Evolutionary conservation across 2,113 vertebrate genomes (phyloP).

Genomic region (Sitta europaea): DNA sequence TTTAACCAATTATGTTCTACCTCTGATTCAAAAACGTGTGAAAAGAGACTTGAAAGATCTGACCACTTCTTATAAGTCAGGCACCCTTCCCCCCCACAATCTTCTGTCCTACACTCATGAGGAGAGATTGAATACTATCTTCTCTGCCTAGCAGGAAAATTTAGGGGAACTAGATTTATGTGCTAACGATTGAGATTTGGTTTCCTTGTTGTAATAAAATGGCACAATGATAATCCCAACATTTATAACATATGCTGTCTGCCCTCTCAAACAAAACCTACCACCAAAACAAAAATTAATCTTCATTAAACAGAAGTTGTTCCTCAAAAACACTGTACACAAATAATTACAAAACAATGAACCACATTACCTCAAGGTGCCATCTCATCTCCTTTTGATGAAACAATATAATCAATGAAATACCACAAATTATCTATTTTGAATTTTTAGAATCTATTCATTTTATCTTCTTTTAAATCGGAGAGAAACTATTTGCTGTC

Average conservation of each 20-base stretch:
- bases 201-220: background rate
- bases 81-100: rapidly evolving
- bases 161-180: background rate
- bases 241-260: background rate
- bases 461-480: background rate
- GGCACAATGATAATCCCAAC: background rate
- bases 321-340: background rate
- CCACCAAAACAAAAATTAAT: background rate
- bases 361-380: background rate
- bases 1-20: background rate
- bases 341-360: background rate
- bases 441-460: background rate
- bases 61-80: background rate
- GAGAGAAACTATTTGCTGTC: background rate
- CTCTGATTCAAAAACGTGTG: background rate
- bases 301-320: background rate
- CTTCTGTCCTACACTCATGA: background rate
- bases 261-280: background rate
- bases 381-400: background rate
- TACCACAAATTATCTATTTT: background rate
- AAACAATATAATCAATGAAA: background rate
- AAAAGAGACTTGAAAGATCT: background rate
- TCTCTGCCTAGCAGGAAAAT: background rate
- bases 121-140: background rate
- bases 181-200: background rate